Conservation (phyloP, 2,797 vertebrate species). For the Leptatherina wallacei region DNA sequence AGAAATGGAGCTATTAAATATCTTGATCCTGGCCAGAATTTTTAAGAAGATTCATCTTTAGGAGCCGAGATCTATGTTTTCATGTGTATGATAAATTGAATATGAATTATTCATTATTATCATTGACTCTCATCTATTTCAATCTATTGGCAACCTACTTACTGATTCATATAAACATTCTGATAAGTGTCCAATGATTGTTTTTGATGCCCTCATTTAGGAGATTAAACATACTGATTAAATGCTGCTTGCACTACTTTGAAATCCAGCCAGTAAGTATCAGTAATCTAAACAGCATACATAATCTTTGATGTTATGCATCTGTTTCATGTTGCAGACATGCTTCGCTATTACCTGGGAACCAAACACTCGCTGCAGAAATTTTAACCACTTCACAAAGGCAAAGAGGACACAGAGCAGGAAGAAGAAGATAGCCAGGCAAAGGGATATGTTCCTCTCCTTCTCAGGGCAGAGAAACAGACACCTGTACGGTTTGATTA, state of each 20-base stretch:
- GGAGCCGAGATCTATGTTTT: background rate
- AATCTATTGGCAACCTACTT: background rate
- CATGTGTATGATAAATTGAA: background rate
- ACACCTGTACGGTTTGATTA: constrained; percentile 62
- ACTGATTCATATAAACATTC: background rate
- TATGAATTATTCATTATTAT: background rate
- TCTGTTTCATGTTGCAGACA: constrained; percentile 56
- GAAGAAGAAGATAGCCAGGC: constrained; percentile 11
- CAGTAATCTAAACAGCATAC: constrained; percentile 32
- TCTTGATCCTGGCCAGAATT: background rate
- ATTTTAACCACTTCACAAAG: constrained; percentile 48
- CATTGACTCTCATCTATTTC: background rate
- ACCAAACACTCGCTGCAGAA: constrained; percentile 37
- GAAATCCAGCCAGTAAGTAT: constrained; percentile 7
- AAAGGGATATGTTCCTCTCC: constrained; percentile 45
- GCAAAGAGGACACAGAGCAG: constrained; percentile 25
- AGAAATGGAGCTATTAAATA: background rate
- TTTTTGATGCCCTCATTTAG: background rate
- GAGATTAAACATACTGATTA: background rate
- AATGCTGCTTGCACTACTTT: background rate
- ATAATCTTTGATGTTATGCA: constrained; percentile 50
- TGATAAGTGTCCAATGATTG: background rate
- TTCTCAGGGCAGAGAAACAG: constrained; percentile 44
- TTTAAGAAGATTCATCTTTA: background rate
- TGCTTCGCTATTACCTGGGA: constrained; percentile 38